Evolutionary conservation across 2,113 vertebrate genomes (phyloP).

Genomic region (Tonatia bakeri): DNA sequence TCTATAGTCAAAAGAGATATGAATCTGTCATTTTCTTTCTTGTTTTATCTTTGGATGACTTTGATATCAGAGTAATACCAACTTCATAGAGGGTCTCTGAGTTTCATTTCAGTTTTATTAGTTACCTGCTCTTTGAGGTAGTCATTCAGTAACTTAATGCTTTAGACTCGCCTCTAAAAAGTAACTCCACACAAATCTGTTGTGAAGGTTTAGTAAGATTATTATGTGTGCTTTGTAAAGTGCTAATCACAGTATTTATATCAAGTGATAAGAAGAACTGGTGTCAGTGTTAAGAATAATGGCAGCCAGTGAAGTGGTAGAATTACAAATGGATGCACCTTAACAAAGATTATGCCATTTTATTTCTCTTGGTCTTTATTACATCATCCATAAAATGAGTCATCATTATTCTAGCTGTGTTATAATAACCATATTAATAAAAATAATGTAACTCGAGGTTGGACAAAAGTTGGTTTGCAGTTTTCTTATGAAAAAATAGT

Average conservation of each 20-base stretch:
- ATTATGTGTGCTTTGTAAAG: not conserved
- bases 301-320: not conserved
- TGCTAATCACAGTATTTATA: not conserved
- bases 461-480: not conserved
- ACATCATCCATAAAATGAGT: not conserved
- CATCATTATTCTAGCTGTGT: not conserved
- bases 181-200: not conserved
- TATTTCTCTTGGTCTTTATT: not conserved
- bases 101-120: constrained; percentile 5
- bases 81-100: not conserved
- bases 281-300: not conserved
- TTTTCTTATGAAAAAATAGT: not conserved
- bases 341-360: not conserved
- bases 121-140: not conserved
- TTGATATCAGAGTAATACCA: not conserved
- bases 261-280: not conserved
- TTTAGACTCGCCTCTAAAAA: not conserved
- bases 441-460: not conserved
- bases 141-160: not conserved
- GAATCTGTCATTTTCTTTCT: not conserved
- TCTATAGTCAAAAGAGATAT: not conserved
- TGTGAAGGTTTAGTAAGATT: not conserved
- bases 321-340: not conserved
- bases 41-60: not conserved
- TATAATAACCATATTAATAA: not conserved